Evolutionary conservation across 1,140 invertebrate species (phyloP).

Genomic region (Fopius arisanus): DNA sequence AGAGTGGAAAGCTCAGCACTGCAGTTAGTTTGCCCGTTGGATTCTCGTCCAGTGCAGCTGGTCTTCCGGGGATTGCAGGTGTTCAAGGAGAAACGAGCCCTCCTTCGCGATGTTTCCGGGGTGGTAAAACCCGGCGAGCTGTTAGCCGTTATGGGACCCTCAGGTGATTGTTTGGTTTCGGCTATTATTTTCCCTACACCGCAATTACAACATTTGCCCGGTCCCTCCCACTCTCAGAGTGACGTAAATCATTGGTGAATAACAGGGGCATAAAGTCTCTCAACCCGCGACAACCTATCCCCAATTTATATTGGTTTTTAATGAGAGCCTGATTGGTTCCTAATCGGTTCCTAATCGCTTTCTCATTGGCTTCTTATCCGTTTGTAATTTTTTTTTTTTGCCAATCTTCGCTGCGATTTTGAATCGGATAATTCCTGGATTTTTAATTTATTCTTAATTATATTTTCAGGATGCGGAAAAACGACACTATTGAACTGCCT

Average conservation of each 20-base stretch:
- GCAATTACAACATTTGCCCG: not conserved
- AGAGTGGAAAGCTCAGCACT: conserved; percentile 61
- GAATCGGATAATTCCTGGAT: too few relatives aligned
- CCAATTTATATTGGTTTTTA: not conserved
- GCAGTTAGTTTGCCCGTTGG: conserved; percentile 58
- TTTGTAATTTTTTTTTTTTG: conserved; percentile 4
- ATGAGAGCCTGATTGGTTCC: too few relatives aligned
- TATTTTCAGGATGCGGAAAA: conserved; percentile 74
- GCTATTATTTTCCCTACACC: not conserved
- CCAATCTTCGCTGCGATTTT: too few relatives aligned
- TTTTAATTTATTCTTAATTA: conserved; percentile 1
- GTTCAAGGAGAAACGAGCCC: conserved; percentile 68
- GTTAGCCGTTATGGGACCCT: conserved; percentile 85
- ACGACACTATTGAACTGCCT: conserved; percentile 82
- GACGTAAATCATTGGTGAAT: conserved; percentile 17
- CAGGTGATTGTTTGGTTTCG: conserved; percentile 64
- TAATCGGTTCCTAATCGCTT: too few relatives aligned
- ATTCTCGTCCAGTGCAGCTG: conserved; percentile 72
- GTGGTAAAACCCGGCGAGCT: conserved; percentile 80
- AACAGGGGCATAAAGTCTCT: not conserved
- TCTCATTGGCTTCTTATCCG: too few relatives aligned
- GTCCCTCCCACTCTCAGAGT: not conserved
- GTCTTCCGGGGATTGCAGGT: conserved; percentile 73
- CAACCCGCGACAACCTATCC: not conserved
- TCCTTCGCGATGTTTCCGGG: conserved; percentile 78